Conservation (phyloP, 2,888 invertebrate genomes). For the Operophtera brumata region DNA sequence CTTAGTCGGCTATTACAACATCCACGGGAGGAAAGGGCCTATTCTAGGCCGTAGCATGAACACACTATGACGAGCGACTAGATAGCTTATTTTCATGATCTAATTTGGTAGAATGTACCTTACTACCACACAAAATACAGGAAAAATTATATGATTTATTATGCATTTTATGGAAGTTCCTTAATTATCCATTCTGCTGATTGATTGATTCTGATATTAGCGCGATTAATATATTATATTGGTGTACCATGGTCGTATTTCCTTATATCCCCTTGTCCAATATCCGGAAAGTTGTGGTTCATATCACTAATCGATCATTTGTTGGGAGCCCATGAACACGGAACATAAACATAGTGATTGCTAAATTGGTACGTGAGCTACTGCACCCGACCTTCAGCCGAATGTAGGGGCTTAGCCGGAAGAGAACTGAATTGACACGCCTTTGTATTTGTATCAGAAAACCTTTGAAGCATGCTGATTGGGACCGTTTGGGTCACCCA, state of each 20-base stretch:
- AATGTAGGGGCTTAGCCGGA: constrained; percentile 24
- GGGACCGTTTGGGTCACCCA: neutral
- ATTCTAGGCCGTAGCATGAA: too few species aligned
- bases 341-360: constrained; percentile 23
- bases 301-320: constrained; percentile 15
- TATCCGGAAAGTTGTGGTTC: constrained; percentile 4
- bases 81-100: too few species aligned
- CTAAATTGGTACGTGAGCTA: constrained; percentile 17
- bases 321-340: constrained; percentile 14
- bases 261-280: neutral
- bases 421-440: constrained; percentile 27
- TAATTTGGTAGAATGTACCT: too few species aligned
- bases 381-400: constrained; percentile 23
- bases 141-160: too few species aligned
- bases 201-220: neutral
- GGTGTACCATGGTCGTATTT: neutral
- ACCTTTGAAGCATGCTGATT: constrained; percentile 11
- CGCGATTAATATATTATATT: neutral
- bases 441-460: constrained; percentile 27
- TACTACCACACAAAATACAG: too few species aligned
- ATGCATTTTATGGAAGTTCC: neutral
- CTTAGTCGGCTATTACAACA: too few species aligned
- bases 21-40: too few species aligned
- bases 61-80: too few species aligned
- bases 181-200: neutral